phyloP scores from a whole-genome alignment of 2,797 vertebrate species.

The Protonibea diacanthus region DNA sequence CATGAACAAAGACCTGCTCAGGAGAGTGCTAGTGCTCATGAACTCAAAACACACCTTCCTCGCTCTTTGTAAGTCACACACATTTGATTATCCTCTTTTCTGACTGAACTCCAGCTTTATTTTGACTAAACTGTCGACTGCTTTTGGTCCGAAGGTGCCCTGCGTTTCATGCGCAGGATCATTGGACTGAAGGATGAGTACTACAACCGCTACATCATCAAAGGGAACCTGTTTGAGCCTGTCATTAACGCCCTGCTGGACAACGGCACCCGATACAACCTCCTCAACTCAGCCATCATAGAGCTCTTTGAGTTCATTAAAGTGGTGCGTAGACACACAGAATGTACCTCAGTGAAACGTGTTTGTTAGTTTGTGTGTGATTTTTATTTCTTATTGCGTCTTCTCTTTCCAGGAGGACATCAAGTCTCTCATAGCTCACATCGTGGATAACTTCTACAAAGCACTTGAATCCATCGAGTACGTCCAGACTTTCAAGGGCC shows the following conservation, averaged over 20 bases:
- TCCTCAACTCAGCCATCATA: constrained; percentile 97
- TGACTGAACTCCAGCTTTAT: rapidly evolving
- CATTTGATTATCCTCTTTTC: too few relatives aligned
- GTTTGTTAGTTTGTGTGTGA: background rate
- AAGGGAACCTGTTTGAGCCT: constrained; percentile 98
- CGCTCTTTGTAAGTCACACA: constrained; percentile 93
- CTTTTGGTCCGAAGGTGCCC: constrained; percentile 87
- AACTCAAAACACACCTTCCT: constrained; percentile 99
- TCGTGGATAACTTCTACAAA: constrained; percentile 99
- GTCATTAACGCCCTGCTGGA: constrained; percentile 98
- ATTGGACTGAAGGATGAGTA: constrained; percentile 99
- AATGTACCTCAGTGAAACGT: background rate
- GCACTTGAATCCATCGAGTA: constrained; percentile 99
- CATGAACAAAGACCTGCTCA: constrained; percentile 98
- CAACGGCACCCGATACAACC: constrained; percentile 98
- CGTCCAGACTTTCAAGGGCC: constrained; percentile 98
- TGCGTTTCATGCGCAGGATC: constrained; percentile 98
- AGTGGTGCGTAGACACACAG: constrained; percentile 88
- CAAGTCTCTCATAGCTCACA: constrained; percentile 97
- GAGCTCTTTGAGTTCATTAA: constrained; percentile 99
- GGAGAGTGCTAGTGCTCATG: constrained; percentile 98
- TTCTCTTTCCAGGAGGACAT: constrained; percentile 92
- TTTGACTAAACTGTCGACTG: background rate
- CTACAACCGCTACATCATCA: constrained; percentile 99
- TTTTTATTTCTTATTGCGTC: background rate